Percentiles rank a stretch among this genome's conserved stretches.
phyloP scores from a whole-genome alignment of 2,888 invertebrate genomes.

The Callyntrura guangdongensis region DNA sequence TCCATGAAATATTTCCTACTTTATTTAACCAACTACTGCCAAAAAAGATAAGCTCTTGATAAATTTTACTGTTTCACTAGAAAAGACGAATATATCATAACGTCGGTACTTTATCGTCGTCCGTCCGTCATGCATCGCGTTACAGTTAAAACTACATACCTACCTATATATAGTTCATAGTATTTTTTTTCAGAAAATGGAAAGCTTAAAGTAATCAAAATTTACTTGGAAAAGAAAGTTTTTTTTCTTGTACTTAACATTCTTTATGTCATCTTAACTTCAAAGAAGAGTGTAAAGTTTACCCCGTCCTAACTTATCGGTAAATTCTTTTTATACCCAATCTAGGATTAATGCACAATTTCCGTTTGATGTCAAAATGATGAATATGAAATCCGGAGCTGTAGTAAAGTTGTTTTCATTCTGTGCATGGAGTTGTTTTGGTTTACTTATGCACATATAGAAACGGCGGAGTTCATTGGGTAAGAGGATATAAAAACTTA shows the following conservation, averaged over 20 bases:
- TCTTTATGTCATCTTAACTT: conserved; percentile 22
- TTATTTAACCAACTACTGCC: too few relatives aligned
- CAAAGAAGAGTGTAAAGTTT: conserved; percentile 4
- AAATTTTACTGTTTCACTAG: too few relatives aligned
- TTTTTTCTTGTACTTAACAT: neutral
- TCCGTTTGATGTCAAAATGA: conserved; percentile 65
- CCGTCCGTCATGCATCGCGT: too few relatives aligned
- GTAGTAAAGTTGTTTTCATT: conserved; percentile 23
- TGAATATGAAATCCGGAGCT: conserved; percentile 37
- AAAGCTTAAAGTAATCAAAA: neutral
- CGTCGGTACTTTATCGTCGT: too few relatives aligned
- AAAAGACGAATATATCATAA: too few relatives aligned
- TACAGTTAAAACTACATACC: too few relatives aligned
- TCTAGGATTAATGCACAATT: conserved; percentile 46
- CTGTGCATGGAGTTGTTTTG: neutral
- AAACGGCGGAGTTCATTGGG: neutral
- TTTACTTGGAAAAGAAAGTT: conserved; percentile 1
- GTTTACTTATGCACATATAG: neutral
- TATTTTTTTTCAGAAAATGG: neutral
- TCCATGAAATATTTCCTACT: too few relatives aligned
- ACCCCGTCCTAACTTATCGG: neutral
- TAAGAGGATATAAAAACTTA: neutral
- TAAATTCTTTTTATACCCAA: conserved; percentile 11
- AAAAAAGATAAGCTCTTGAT: too few relatives aligned
- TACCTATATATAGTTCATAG: too few relatives aligned